These are phyloP conservation scores for Napeogenes sylphis DNA, from an alignment of 2,888 invertebrate genomes.

Conservation along the genomic window DNA sequence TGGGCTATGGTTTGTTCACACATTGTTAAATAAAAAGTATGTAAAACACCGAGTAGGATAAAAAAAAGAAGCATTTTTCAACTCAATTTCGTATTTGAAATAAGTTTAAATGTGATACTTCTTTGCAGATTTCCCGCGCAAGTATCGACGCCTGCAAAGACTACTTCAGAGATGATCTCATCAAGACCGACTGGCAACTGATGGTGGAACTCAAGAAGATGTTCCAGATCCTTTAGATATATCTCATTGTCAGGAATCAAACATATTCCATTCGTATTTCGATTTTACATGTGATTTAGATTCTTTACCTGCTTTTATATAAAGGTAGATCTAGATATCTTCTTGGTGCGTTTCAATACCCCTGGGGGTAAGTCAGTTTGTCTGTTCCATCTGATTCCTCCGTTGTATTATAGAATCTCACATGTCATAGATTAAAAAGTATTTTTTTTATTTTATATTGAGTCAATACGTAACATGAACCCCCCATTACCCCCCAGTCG, in stretches of 20 bases:
- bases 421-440: conserved; percentile 27
- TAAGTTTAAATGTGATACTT: conserved; percentile 19
- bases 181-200: conserved; percentile 98
- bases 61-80: too few relatives aligned
- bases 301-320: conserved; percentile 35
- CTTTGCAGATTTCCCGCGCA: conserved; percentile 93
- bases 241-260: neutral
- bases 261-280: conserved; percentile 1
- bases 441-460: conserved; percentile 12
- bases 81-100: neutral
- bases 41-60: too few relatives aligned
- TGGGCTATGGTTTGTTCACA: too few relatives aligned
- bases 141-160: conserved; percentile 99
- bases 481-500: conserved; percentile 4
- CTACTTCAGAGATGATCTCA: conserved; percentile 98
- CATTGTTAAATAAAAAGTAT: too few relatives aligned
- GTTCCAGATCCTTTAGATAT: conserved; percentile 92
- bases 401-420: conserved; percentile 56
- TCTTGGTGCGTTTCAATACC: neutral
- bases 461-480: neutral
- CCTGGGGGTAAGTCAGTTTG: conserved; percentile 28
- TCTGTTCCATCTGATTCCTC: conserved; percentile 65
- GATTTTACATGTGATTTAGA: conserved; percentile 19
- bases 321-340: conserved; percentile 26
- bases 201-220: conserved; percentile 99